Evolutionary conservation across 2,888 invertebrate genomes (phyloP).

Genomic region (Epicampocera succincta): DNA sequence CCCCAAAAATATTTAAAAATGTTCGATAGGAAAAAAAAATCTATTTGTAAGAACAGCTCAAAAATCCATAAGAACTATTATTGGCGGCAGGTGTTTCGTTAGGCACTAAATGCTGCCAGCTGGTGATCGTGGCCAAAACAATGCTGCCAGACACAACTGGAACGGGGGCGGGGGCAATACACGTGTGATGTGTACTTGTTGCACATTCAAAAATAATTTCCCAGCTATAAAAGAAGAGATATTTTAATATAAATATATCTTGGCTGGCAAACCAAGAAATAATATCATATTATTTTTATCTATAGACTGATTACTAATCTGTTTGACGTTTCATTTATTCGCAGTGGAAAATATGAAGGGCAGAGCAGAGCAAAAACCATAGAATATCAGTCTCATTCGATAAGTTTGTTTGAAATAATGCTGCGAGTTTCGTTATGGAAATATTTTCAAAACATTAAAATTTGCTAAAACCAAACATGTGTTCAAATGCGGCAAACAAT

Average conservation of each 20-base stretch:
- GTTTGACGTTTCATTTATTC: neutral
- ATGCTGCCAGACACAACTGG: no score
- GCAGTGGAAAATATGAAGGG: neutral
- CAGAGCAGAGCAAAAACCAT: neutral
- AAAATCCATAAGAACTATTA: no score
- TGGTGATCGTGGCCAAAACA: no score
- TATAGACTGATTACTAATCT: conserved; percentile 2
- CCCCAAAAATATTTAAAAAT: no score
- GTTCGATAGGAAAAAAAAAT: no score
- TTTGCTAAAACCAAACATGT: conserved; percentile 8
- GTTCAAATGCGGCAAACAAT: neutral
- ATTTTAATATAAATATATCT: neutral
- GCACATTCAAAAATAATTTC: no score
- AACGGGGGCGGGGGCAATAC: no score
- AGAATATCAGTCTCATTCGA: conserved; percentile 6
- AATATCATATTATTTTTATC: conserved; percentile 19
- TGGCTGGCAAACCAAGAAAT: neutral
- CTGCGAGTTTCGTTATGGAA: neutral
- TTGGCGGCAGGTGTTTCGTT: no score
- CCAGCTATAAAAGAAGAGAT: no score
- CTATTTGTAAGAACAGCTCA: no score
- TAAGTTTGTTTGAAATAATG: neutral
- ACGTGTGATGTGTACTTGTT: no score
- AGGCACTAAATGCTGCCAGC: no score
- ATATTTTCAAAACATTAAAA: neutral